These are phyloP conservation scores for Druceiella hillmani DNA, from an alignment of 2,888 invertebrate species.

Conservation along the genomic window DNA sequence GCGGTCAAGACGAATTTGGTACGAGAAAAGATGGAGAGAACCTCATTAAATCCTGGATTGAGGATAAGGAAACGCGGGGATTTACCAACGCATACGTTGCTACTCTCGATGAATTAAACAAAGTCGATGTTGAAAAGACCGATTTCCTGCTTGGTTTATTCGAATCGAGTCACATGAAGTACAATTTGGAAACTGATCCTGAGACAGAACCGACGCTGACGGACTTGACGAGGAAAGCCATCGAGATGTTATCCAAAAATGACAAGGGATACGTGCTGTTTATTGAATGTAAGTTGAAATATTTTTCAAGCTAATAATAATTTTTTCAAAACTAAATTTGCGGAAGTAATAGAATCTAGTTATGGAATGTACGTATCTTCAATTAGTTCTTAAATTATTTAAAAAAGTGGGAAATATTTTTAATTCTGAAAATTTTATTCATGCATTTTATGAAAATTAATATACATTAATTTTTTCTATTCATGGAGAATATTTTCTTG, in stretches of 20 bases:
- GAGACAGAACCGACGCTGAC: slow-evolving; percentile 61
- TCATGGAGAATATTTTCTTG: no score
- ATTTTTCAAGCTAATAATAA: no score
- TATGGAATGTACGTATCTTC: no score
- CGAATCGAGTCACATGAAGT: slow-evolving; percentile 60
- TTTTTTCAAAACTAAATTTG: no score
- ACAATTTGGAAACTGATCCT: slow-evolving; percentile 55
- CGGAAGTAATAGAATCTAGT: no score
- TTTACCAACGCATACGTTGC: slow-evolving; percentile 47
- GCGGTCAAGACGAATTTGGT: slow-evolving; percentile 45
- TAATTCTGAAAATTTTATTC: no score
- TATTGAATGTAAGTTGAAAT: slow-evolving; percentile 61
- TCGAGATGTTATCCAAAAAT: slow-evolving; percentile 60
- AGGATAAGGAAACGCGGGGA: slow-evolving; percentile 37
- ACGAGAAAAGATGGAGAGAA: slow-evolving; percentile 56
- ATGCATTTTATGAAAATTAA: no score
- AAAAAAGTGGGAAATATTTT: no score
- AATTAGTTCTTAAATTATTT: no score
- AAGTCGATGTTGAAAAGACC: slow-evolving; percentile 38
- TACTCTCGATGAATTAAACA: slow-evolving; percentile 50
- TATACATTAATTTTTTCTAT: no score
- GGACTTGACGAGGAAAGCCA: slow-evolving; percentile 76
- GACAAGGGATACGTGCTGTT: slow-evolving; percentile 71
- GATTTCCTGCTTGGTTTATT: slow-evolving; percentile 61
- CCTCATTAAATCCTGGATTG: slow-evolving; percentile 63